phyloP scores from a whole-genome alignment of 2,888 invertebrate genomes.

The Rotaria socialis region DNA sequence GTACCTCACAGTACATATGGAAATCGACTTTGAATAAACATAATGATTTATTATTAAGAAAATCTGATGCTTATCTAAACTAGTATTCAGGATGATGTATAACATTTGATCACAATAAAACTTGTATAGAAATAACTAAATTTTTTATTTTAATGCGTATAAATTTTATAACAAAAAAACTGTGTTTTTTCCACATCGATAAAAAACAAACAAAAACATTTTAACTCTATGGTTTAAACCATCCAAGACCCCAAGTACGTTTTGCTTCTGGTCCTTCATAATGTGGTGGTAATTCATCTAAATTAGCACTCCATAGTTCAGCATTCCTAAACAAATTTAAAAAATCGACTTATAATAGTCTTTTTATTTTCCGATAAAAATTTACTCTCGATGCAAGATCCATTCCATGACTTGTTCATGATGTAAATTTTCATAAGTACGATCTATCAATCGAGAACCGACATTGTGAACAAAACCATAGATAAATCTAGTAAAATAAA shows the following conservation, averaged over 20 bases:
- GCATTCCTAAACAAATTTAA: not conserved
- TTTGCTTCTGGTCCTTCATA: not conserved
- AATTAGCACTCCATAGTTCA: not conserved
- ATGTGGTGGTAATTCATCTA: constrained; percentile 15
- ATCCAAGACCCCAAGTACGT: constrained; percentile 10
- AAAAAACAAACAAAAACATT: not conserved
- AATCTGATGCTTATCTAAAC: not conserved
- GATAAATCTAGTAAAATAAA: not conserved
- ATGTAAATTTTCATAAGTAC: not conserved
- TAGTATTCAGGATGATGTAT: constrained; percentile 51
- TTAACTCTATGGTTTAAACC: not conserved
- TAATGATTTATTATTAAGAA: not conserved
- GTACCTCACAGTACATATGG: too few relatives aligned
- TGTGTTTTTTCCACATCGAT: not conserved
- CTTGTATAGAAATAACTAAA: not conserved
- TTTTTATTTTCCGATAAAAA: not conserved
- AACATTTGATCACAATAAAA: too few relatives aligned
- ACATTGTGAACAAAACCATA: not conserved
- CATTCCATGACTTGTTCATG: constrained; percentile 1
- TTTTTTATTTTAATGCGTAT: not conserved
- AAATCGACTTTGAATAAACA: too few relatives aligned
- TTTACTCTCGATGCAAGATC: not conserved
- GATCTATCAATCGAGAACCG: not conserved
- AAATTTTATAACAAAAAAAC: not conserved
- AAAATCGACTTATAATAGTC: not conserved